A percentile compares a stretch with the other conserved stretches of the same genome.
phyloP scores from a whole-genome alignment of 1,140 invertebrate genomes.

The Trachelipus rathkii region DNA sequence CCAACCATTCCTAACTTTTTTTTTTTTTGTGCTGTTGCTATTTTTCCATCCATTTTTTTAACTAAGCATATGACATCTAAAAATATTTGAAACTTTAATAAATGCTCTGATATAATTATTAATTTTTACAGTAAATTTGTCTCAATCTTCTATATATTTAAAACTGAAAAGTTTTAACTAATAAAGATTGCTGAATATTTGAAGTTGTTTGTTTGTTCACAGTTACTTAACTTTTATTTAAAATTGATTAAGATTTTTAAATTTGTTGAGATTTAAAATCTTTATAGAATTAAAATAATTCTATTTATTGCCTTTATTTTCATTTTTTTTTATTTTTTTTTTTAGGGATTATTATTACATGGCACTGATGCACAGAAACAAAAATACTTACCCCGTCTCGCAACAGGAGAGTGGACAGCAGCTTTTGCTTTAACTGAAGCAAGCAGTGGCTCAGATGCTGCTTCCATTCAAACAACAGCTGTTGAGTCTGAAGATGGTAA shows the following conservation, averaged over 20 bases:
- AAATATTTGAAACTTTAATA: neutral
- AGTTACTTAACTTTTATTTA: no score
- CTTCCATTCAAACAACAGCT: conserved; percentile 72
- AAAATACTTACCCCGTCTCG: conserved; percentile 86
- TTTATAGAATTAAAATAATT: no score
- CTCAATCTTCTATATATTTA: no score
- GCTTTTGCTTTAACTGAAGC: conserved; percentile 97
- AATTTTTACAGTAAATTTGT: neutral
- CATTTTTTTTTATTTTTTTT: no score
- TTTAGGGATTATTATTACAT: conserved; percentile 35
- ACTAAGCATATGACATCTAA: neutral
- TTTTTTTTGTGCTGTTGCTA: no score
- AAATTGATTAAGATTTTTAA: no score
- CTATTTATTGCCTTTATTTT: no score
- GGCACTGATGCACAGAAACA: conserved; percentile 66
- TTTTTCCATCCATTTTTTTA: neutral
- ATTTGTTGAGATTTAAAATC: no score
- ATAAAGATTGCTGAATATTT: no score
- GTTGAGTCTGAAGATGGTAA: conserved; percentile 81
- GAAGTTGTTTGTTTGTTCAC: no score
- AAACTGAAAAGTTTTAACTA: no score
- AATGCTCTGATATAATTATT: neutral
- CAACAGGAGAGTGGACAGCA: conserved; percentile 75
- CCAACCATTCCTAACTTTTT: neutral
- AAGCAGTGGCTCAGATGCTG: conserved; percentile 86